Evolutionary conservation across 1,140 invertebrate genomes (phyloP).

Genomic region (roundworm (Caenorhabditis elegans)): DNA sequence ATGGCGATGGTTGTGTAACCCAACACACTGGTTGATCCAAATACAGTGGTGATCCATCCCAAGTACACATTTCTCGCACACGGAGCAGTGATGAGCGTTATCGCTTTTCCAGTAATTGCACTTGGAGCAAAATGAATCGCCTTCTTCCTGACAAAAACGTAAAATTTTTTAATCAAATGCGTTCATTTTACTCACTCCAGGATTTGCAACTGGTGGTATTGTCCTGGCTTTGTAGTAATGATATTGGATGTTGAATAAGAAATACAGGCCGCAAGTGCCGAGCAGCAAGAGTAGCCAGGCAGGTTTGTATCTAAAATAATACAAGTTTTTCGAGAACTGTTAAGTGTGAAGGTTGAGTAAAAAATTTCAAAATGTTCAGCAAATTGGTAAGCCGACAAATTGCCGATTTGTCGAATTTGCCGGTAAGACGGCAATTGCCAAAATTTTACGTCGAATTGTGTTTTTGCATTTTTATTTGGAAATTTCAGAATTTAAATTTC

Average conservation of each 20-base stretch:
- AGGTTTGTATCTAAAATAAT: slow-evolving; percentile 53
- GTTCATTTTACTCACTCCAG: slow-evolving; percentile 50
- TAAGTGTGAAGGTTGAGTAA: no score
- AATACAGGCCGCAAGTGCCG: slow-evolving; percentile 49
- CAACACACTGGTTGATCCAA: slow-evolving; percentile 66
- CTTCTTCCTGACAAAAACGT: slow-evolving; percentile 50
- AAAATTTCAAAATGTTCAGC: no score
- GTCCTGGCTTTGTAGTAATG: slow-evolving; percentile 59
- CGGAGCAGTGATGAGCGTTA: slow-evolving; percentile 84
- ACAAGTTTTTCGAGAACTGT: no score
- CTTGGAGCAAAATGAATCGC: slow-evolving; percentile 74
- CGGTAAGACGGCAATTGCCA: no score
- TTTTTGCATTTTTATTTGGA: no score
- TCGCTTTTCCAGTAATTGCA: slow-evolving; percentile 83
- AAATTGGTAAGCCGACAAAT: no score
- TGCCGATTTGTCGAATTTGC: no score
- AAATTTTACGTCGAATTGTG: no score
- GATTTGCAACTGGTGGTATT: slow-evolving; percentile 52
- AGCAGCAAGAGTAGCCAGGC: slow-evolving; percentile 36
- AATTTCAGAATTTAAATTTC: no score
- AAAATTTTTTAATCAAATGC: neutral
- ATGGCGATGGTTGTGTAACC: slow-evolving; percentile 62
- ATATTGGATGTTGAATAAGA: slow-evolving; percentile 57
- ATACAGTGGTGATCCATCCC: slow-evolving; percentile 66
- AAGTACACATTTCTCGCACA: slow-evolving; percentile 74